Evolutionary conservation across 2,797 vertebrate species (phyloP).

Genomic region (Calcarius lapponicus): DNA sequence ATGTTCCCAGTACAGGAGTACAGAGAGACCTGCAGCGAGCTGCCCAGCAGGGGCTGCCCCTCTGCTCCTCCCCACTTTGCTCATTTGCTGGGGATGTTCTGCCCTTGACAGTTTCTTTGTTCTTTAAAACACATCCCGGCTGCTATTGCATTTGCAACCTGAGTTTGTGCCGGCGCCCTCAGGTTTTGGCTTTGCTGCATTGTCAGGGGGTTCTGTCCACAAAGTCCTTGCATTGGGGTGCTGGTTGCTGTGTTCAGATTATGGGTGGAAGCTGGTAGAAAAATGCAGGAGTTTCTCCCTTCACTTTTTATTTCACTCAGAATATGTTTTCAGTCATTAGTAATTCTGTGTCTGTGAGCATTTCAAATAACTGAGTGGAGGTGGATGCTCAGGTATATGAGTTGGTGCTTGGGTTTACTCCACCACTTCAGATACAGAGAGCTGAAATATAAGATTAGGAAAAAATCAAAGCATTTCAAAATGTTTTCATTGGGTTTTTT

Average conservation of each 20-base stretch:
- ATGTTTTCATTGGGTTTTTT: background rate
- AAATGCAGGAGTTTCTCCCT: background rate
- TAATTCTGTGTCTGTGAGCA: background rate
- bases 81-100: background rate
- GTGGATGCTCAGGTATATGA: background rate
- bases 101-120: background rate
- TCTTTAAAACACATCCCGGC: background rate
- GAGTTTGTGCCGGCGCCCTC: background rate
- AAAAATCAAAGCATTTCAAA: background rate
- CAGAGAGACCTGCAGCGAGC: background rate
- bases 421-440: background rate
- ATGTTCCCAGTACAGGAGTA: fast-evolving
- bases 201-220: background rate
- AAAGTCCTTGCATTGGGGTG: background rate
- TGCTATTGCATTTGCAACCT: background rate
- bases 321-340: background rate
- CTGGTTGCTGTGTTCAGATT: background rate
- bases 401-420: background rate
- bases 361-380: background rate
- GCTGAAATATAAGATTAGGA: background rate
- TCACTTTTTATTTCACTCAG: background rate
- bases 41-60: background rate
- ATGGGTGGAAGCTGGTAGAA: background rate
- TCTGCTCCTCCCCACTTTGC: background rate
- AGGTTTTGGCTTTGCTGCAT: background rate